Base-by-base conservation (phyloP, 2,888 invertebrate genomes). In the Cotesia congregata region DNA sequence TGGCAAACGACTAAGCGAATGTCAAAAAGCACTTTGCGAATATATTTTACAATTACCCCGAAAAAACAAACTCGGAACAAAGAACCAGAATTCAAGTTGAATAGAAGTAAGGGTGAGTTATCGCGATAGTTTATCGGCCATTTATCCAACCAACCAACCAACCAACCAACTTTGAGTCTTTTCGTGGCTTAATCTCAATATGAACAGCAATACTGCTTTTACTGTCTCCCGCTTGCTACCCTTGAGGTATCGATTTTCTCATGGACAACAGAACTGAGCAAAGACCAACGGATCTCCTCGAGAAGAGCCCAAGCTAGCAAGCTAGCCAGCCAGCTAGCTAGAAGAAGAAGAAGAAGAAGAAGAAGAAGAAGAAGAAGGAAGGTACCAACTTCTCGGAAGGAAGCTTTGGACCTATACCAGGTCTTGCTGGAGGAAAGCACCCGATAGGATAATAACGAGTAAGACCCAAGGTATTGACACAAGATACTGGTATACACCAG, bases 61-160 rank as follows among this genome's bases (percentile, higher is more conserved):
- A 50, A 7, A 50, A 50, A 50, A 50, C 62, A 12, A 62, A 62
- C 15, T n/a, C 12, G 7, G 62, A 62, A n/a, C 15, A 62, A 62
- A 62, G 62, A 62, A n/a, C 15, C 9, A 62, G n/a, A 17, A n/a
- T 30, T 3, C 30, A 30, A 30, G 30, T 30, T 5, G 9, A n/a
- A n/a, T 30, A 59, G 9, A n/a, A n/a, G 12, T 59, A 59, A 59
- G 60, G n/a, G 60, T 59, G n/a, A n/a, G 9, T 59, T 59, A n/a
- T 59, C 60, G 9, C 60, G 60, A 59, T 59, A 30, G 30, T 30
- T 30, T 30, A 30, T 30, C 30, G 30, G 30, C 30, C 30, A 30
- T 80, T 76, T 77, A 76, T 67, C 82, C 80, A 81, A 79, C 82
- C 82, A 85, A 84, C 84, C 84, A 84, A 83, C 84, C 82, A 17